Conservation (phyloP, 2,797 vertebrate genomes). For the Muraenolepis orangiensis region DNA sequence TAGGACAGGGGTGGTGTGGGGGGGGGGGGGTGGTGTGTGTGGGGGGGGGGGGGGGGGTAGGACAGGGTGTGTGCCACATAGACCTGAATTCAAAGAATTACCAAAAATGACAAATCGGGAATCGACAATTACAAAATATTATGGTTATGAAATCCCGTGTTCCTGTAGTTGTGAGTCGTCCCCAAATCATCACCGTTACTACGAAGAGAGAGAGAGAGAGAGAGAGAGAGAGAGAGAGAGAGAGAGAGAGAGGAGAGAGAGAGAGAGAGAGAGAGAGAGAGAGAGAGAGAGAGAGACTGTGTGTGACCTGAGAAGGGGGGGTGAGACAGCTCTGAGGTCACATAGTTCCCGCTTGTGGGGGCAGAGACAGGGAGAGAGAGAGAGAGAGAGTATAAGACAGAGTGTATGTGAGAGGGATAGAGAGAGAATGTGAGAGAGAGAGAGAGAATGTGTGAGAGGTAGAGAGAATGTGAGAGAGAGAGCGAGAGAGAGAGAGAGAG, state of each 20-base stretch:
- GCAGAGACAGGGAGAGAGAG: background rate
- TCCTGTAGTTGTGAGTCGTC: background rate
- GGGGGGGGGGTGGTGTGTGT: too few species aligned
- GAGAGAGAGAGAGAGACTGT: background rate
- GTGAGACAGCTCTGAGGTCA: slow-evolving; percentile 56
- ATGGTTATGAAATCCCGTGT: background rate
- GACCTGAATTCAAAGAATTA: too few species aligned
- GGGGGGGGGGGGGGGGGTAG: too few species aligned
- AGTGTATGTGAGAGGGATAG: too few species aligned
- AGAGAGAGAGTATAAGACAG: background rate
- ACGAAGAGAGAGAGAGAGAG: background rate
- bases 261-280: slow-evolving; percentile 9
- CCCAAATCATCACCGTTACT: too few species aligned
- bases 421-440: background rate
- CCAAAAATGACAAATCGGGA: background rate
- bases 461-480: slow-evolving; percentile 37
- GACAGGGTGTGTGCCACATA: too few species aligned
- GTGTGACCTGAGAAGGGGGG: slow-evolving; percentile 49
- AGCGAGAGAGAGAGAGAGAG: background rate
- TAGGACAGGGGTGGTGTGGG: too few species aligned
- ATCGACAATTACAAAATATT: too few species aligned
- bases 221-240: background rate
- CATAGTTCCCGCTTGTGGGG: slow-evolving; percentile 54
- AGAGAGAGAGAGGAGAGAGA: slow-evolving; percentile 51
- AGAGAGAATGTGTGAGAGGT: background rate